Conservation (phyloP, 2,888 invertebrate species). For the Trachelus tabidus region DNA sequence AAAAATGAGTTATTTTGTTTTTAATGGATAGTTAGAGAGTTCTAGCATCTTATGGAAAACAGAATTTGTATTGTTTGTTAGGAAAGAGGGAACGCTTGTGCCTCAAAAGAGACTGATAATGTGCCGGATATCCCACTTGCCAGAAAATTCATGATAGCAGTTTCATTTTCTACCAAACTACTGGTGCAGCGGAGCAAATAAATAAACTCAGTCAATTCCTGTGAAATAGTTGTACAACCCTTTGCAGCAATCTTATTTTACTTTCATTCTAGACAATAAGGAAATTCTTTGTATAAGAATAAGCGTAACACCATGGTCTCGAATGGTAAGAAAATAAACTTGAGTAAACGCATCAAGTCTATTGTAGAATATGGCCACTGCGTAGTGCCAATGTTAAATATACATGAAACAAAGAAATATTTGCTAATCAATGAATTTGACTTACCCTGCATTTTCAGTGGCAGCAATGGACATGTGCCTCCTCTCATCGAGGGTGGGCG, state of each 20-base stretch:
- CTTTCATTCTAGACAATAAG: neutral
- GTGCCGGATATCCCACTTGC: neutral
- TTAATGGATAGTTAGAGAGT: neutral
- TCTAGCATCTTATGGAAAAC: neutral
- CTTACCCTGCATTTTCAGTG: slow-evolving; percentile 75
- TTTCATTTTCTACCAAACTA: neutral
- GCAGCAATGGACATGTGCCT: slow-evolving; percentile 76
- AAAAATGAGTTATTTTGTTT: neutral
- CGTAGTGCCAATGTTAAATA: neutral
- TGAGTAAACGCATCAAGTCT: neutral
- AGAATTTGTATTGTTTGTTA: neutral
- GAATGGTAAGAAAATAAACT: neutral
- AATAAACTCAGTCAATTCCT: neutral
- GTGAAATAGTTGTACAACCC: neutral
- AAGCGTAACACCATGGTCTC: neutral
- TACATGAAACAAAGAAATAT: neutral
- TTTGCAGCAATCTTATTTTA: neutral
- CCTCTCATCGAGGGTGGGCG: slow-evolving; percentile 73
- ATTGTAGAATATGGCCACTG: neutral
- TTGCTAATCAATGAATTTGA: neutral
- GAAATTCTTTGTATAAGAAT: neutral
- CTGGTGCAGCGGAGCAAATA: neutral
- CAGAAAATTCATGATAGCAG: neutral
- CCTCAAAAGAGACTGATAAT: neutral
- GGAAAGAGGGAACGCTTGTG: neutral